These are phyloP conservation scores for Teinopalpus imperialis DNA, from an alignment of 2,888 invertebrate genomes.

Conservation along the genomic window DNA sequence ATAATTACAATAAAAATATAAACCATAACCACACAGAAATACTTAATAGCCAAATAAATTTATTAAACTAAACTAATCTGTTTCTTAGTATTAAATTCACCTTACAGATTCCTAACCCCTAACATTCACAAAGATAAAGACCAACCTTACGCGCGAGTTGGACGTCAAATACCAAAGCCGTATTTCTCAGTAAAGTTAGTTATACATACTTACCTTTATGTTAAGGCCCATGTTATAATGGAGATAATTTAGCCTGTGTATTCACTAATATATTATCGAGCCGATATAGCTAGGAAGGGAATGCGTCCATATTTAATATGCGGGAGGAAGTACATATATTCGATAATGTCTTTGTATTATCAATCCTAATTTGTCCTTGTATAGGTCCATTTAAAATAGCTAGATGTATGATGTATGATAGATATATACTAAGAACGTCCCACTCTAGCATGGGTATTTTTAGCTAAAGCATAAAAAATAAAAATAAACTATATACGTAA, in stretches of 20 bases:
- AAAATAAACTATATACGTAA: too few relatives aligned
- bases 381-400: too few relatives aligned
- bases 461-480: too few relatives aligned
- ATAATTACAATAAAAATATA: too few relatives aligned
- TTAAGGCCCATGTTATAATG: constrained; percentile 19
- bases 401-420: too few relatives aligned
- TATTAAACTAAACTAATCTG: constrained; percentile 6
- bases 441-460: too few relatives aligned
- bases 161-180: constrained; percentile 26
- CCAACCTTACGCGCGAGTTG: constrained; percentile 20
- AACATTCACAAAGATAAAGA: constrained; percentile 26
- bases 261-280: constrained; percentile 21
- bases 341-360: constrained; percentile 15
- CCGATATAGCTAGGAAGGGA: constrained; percentile 14
- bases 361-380: not conserved
- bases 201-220: constrained; percentile 2
- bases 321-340: constrained; percentile 9
- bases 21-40: constrained; percentile 1
- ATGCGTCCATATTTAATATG: constrained; percentile 20
- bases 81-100: constrained; percentile 19
- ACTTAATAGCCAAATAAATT: not conserved
- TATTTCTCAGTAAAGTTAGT: constrained; percentile 24
- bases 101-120: constrained; percentile 20
- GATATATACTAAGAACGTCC: too few relatives aligned
- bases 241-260: constrained; percentile 24